Conservation (phyloP, 2,797 vertebrate species). For the Orientallactaga sibirica region DNA sequence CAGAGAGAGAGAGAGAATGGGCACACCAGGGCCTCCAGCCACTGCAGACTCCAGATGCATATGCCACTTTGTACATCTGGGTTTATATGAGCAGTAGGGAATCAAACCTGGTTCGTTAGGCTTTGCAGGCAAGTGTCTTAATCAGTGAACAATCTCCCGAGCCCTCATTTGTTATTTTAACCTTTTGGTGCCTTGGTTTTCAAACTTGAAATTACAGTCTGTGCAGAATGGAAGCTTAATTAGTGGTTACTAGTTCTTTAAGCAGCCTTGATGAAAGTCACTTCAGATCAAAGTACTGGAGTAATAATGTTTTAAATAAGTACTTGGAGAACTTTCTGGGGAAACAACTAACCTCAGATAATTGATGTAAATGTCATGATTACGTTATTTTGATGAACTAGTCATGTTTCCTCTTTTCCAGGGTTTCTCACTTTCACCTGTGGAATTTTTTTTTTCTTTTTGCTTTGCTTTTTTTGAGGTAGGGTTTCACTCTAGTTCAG, state of each 20-base stretch:
- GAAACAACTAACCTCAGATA: background rate
- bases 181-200: constrained; percentile 41
- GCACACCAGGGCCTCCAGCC: too few species aligned
- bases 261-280: constrained; percentile 60
- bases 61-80: too few species aligned
- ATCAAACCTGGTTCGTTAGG: too few species aligned
- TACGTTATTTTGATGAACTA: constrained; percentile 16
- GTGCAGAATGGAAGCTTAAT: constrained; percentile 14
- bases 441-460: background rate
- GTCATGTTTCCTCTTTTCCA: background rate
- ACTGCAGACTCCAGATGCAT: too few species aligned
- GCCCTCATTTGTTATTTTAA: constrained; percentile 35
- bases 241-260: constrained; percentile 46
- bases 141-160: too few species aligned
- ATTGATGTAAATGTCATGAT: background rate
- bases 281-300: constrained; percentile 38
- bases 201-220: constrained; percentile 67
- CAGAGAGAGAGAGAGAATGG: too few species aligned
- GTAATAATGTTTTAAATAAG: constrained; percentile 56
- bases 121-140: too few species aligned
- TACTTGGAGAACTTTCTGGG: constrained; percentile 43
- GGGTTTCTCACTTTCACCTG: background rate
- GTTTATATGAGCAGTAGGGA: too few species aligned
- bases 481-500: too few species aligned
- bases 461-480: too few species aligned